phyloP scores from a whole-genome alignment of 2,113 vertebrate genomes.

The Tetraodon nigroviridis region DNA sequence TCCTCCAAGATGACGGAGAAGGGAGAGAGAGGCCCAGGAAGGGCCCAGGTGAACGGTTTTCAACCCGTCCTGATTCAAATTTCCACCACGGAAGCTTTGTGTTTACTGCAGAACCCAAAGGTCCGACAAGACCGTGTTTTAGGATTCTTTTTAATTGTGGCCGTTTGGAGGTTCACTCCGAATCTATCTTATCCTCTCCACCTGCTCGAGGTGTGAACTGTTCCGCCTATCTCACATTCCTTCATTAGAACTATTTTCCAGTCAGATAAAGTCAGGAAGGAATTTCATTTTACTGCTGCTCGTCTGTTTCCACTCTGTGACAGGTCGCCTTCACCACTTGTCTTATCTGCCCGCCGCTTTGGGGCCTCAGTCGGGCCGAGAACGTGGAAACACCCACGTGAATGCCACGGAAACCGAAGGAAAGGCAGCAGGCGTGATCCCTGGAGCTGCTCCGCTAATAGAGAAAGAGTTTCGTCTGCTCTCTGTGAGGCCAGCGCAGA shows the following conservation, averaged over 20 bases:
- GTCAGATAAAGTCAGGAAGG: slow-evolving; percentile 46
- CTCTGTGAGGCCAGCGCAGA: neutral
- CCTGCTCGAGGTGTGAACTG: slow-evolving; percentile 32
- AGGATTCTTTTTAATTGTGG: too few relatives aligned
- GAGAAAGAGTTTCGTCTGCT: neutral
- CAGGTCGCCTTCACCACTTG: slow-evolving; percentile 60
- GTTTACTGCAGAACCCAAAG: neutral
- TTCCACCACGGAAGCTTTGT: neutral
- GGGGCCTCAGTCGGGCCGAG: slow-evolving; percentile 3
- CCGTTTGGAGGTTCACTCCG: neutral
- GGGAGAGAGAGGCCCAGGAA: slow-evolving; percentile 32
- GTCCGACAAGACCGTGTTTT: too few relatives aligned
- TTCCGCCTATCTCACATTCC: slow-evolving; percentile 29
- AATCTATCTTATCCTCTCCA: slow-evolving; percentile 1
- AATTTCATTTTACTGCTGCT: slow-evolving; percentile 50
- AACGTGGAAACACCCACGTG: neutral
- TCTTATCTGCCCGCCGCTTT: slow-evolving; percentile 18
- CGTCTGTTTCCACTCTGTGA: slow-evolving; percentile 55
- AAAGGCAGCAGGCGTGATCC: neutral
- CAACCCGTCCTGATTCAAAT: neutral
- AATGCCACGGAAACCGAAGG: neutral
- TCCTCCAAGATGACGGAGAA: slow-evolving; percentile 47
- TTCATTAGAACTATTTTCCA: slow-evolving; percentile 52
- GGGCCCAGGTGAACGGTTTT: slow-evolving; percentile 37
- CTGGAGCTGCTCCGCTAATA: neutral